Percentiles rank a stretch among this genome's conserved stretches.
These are phyloP conservation scores for Spatulosminthurus flaviceps DNA, from an alignment of 2,888 invertebrate genomes.

Conservation along the genomic window DNA sequence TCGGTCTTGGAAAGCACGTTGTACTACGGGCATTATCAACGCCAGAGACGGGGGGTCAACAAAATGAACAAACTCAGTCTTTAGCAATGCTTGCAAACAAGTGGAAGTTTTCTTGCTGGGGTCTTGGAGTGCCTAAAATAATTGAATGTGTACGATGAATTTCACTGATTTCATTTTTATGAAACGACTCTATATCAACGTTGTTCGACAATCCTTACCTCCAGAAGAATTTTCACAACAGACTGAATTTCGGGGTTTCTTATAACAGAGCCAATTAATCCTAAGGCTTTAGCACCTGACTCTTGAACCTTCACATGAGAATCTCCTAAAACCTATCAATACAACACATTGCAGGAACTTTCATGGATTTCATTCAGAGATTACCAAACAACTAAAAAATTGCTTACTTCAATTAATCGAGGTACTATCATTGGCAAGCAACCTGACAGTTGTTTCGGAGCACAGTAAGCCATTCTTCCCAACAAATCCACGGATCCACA, in stretches of 20 bases:
- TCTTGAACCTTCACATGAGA: constrained; percentile 97
- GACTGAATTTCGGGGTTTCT: constrained; percentile 96
- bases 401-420: constrained; percentile 86
- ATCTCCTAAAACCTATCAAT: constrained; percentile 76
- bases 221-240: constrained; percentile 58
- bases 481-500: constrained; percentile 91
- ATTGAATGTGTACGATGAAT: constrained; percentile 66
- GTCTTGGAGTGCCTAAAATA: constrained; percentile 89
- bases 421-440: constrained; percentile 98
- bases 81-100: constrained; percentile 91
- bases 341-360: background rate
- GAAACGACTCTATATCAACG: background rate
- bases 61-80: constrained; percentile 98
- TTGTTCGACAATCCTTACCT: constrained; percentile 12
- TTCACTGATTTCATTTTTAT: background rate
- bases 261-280: constrained; percentile 97
- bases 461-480: constrained; percentile 99
- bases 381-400: background rate
- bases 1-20: constrained; percentile 96
- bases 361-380: background rate
- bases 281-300: constrained; percentile 94
- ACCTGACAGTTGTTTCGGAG: constrained; percentile 97
- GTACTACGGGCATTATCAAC: constrained; percentile 98
- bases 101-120: constrained; percentile 93
- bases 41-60: constrained; percentile 99